Evolutionary conservation across 2,113 vertebrate species (phyloP), one percentile per base, ranked within the genome.

Genomic region (Pontoporia blainvillei): DNA sequence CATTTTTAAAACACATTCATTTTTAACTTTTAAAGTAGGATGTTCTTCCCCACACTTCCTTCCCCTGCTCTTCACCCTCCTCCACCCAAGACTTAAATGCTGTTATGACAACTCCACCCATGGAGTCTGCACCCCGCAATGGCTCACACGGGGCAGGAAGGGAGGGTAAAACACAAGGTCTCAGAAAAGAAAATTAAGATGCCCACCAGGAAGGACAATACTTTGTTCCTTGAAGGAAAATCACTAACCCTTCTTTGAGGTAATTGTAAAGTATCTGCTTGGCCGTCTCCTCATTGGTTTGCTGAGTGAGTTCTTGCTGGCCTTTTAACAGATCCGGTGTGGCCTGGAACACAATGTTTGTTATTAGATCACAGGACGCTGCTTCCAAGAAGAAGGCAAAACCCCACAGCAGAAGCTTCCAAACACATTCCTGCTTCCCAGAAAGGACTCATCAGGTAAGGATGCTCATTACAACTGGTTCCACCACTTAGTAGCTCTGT

Each of bases 251-350:
- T 96, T 99, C 99, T 98, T 99, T 99, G 57, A 99, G 99, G 98
- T 99, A 99, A 99, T 98, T 99, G 97, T 99, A 99, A 96, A 99
- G 98, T 96, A 99, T 99, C 97, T 99, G 99, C 98, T 99, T 99
- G 78, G 99, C 99, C 0, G 99, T 99, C 98, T 99, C 99, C 98
- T 99, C 99, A 25, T 99, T 99, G 21, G 99, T 99, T 98, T 99
- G 99, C 92, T 99, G 99, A 85, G 99, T 99, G 98, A 99, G 98
- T 96, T 99, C 99, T 93, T 99, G 99, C 94, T 99, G 99, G 98
- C 99, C 99, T 98, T 99, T 99, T 88, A 99, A 98, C 88, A 99
- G 99, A 98, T 99, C 99, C 41, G 99, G 99, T 67, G 99, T 99
- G 66, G 97, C 99, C 99, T 99, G 90, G 98, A 98, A 94, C 17